These are phyloP conservation scores for Poeciliopsis infans DNA, from an alignment of 2,797 vertebrate genomes.

Conservation along the genomic window DNA sequence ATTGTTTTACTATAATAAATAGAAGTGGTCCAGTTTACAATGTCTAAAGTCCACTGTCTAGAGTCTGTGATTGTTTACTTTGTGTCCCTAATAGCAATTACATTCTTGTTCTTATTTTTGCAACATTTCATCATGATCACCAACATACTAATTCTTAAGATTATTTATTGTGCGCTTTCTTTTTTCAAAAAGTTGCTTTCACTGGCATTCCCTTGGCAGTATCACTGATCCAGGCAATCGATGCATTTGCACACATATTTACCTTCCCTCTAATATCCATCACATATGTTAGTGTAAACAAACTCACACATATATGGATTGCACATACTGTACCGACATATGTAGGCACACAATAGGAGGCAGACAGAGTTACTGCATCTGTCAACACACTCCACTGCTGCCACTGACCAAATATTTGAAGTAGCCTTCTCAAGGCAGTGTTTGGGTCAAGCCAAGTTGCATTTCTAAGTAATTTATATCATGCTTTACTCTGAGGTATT, in stretches of 20 bases:
- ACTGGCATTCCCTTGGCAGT: conserved; percentile 38
- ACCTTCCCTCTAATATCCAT: conserved; percentile 26
- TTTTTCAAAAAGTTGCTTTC: conserved; percentile 26
- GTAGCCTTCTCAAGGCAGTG: conserved; percentile 84
- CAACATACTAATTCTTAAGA: not conserved
- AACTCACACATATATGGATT: conserved; percentile 53
- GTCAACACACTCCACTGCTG: conserved; percentile 62
- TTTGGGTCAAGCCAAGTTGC: conserved; percentile 92
- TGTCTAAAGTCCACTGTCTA: not conserved
- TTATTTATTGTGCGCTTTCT: not conserved
- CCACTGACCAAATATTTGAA: conserved; percentile 79
- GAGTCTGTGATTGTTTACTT: not conserved
- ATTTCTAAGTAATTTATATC: conserved; percentile 98
- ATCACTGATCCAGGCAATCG: conserved; percentile 53
- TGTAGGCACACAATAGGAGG: conserved; percentile 51
- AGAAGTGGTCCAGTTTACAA: not conserved
- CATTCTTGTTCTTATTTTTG: not conserved
- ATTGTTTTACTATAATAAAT: not conserved
- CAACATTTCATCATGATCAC: not conserved
- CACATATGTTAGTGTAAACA: conserved; percentile 38
- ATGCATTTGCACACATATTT: conserved; percentile 71
- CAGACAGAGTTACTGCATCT: conserved; percentile 48
- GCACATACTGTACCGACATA: conserved; percentile 44
- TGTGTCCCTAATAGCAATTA: not conserved
- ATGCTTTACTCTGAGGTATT: conserved; percentile 96